Evolutionary conservation across 2,113 vertebrate species (phyloP), one percentile per base, ranked within the genome.

Genomic region (Gobio gobio): DNA sequence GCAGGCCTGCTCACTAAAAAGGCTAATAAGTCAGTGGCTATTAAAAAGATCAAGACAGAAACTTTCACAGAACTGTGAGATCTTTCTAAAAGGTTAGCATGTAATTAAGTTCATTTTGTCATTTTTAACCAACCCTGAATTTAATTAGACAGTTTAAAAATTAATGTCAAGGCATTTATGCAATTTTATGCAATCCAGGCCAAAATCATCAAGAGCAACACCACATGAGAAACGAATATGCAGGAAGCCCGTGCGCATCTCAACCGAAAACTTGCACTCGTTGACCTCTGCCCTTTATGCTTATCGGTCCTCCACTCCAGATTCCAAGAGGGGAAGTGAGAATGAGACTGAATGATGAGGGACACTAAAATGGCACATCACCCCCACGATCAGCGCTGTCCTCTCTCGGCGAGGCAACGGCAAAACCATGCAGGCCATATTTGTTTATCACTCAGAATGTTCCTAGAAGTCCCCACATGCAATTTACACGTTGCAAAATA

Each of bases 271-370:
- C 64, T n/a, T 56, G 51, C 78, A 63, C 84, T 86, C 87, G 87
- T 80, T 83, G 9, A 82, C 72, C 64, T 82, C 22, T 80, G 51
- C 84, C 84, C 87, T 78, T 85, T 73, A 77, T 20, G 7, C 26
- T 20, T 81, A 84, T 89, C 86, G 33, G 81, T 83, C 83, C 77
- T 87, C 88, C 86, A 58, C 75, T 87, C 88, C 77, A 89, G 89
- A 91, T 92, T 92, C 89, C 86, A 75, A 36, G 81, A 47, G 76
- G 9, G 5, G 74, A 86, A 84, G 89, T 87, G 85, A 91, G 83
- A 91, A 89, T 86, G 87, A 75, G 78, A 63, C 12, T 54, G 74
- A 89, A 76, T 51, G 59, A 45, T 72, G 20, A 63, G 83, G 45
- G 47, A 91, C 68, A 36, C 77, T 56, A 79, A 73, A 56, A 86